Evolutionary conservation across 1,140 invertebrate genomes (phyloP), one percentile per base, ranked within the genome.

Genomic region (Hycleus phaleratus): DNA sequence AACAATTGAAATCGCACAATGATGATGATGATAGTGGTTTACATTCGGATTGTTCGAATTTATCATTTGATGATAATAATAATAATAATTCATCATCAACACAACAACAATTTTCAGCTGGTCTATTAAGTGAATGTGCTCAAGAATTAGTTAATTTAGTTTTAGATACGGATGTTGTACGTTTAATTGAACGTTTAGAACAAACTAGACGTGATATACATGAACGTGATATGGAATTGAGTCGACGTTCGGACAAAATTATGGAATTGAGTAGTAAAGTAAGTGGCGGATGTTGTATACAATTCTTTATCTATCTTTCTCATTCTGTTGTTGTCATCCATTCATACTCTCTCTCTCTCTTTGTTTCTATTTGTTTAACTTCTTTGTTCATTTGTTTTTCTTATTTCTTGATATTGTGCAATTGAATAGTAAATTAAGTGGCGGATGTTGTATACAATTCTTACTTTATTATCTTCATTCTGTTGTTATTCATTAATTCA

Each of bases 181-280:
- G 87, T 44, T 82, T 90, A 49, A 81, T 86, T n/a, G 88, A 92
- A 57, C 85, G 91, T 62, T 75, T 91, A 32, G 89, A 91, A 38
- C 82, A 86, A 51, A 81, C 85, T 8, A 82, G 87, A 42, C 79
- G 86, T 1, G 82, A 88, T 45, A 78, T 90, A 1, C 78, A 85
- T 43, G 85, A 90, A 60, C 79, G 87, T 54, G 86, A 87, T 63
- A 82, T 88, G 1, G 88, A 93, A 71, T 79, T 92, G 7, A 88
- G 90, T 64, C 81, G 86, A 63, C 85, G 89, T 60, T 83, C 85
- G 46, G 88, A 93, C 54, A 79, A 87, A 18, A 82, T 93, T 26
- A 82, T 88, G 60, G 86, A 93, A 51, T 77, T 91, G 38, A 87
- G 86, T 56, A 86, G 85, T 70, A 91, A 91, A 79, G 82, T 89